phyloP scores from a whole-genome alignment of 2,113 vertebrate genomes.

The Engraulis encrasicolus region DNA sequence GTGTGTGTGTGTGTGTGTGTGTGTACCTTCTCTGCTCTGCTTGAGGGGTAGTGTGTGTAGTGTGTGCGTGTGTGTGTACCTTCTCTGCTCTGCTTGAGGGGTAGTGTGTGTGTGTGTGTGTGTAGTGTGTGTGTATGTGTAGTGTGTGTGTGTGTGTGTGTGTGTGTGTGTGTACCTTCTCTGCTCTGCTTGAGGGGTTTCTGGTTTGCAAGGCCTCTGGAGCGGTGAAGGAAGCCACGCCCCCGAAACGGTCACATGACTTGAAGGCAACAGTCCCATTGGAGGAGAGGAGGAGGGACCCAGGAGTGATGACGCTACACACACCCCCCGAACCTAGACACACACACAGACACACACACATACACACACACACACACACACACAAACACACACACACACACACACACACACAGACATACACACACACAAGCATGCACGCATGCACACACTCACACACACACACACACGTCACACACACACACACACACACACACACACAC shows the following conservation, averaged over 20 bases:
- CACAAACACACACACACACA: background rate
- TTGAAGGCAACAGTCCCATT: constrained; percentile 82
- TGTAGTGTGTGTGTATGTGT: no score
- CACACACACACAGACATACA: background rate
- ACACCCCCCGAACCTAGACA: constrained; percentile 70
- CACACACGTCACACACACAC: background rate
- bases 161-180: constrained; percentile 63
- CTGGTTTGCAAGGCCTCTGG: constrained; percentile 77
- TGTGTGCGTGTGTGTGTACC: constrained; percentile 63
- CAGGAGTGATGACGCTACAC: constrained; percentile 81
- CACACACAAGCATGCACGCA: background rate
- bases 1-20: background rate
- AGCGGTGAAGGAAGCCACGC: constrained; percentile 80
- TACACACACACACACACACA: background rate
- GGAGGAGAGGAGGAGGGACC: constrained; percentile 81
- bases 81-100: constrained; percentile 62
- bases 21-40: constrained; percentile 76
- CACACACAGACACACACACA: constrained; percentile 3
- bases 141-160: background rate
- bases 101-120: no score
- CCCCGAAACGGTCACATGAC: constrained; percentile 69
- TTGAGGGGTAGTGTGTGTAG: no score
- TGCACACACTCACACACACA: background rate
- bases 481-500: background rate
- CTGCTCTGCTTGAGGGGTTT: constrained; percentile 48